These are phyloP conservation scores for Salminus brasiliensis DNA, from an alignment of 2,113 vertebrate species.

Conservation along the genomic window DNA sequence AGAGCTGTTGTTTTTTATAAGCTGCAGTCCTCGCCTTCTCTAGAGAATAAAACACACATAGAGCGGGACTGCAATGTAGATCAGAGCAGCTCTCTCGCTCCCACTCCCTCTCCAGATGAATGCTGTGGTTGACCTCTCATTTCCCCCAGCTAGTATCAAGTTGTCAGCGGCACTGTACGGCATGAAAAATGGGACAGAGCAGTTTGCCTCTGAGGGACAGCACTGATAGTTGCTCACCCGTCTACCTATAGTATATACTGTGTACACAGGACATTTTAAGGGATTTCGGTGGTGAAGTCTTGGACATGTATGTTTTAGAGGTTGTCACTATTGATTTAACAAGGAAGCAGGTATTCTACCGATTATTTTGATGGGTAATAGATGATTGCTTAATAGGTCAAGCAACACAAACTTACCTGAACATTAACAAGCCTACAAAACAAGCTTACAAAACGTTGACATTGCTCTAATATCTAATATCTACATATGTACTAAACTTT, in stretches of 20 bases:
- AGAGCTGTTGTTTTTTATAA: slow-evolving; percentile 7
- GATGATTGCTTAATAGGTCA: too few relatives aligned
- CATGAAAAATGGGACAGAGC: slow-evolving; percentile 39
- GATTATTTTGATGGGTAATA: not conserved
- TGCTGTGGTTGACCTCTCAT: slow-evolving; percentile 22
- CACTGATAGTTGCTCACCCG: not conserved
- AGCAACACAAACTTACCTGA: too few relatives aligned
- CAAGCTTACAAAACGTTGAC: too few relatives aligned
- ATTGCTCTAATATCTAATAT: too few relatives aligned
- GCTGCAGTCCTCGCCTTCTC: not conserved
- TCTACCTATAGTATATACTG: not conserved
- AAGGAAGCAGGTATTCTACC: not conserved
- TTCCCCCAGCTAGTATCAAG: slow-evolving; percentile 45
- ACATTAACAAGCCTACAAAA: too few relatives aligned
- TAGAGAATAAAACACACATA: slow-evolving; percentile 34
- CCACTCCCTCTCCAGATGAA: not conserved
- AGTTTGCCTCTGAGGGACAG: slow-evolving; percentile 24
- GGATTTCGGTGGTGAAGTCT: not conserved
- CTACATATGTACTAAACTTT: too few relatives aligned
- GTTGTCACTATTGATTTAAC: not conserved
- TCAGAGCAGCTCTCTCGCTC: slow-evolving; percentile 4
- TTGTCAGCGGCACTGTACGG: slow-evolving; percentile 36
- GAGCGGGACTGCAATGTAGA: slow-evolving; percentile 22
- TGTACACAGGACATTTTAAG: not conserved
- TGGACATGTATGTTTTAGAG: not conserved